Evolutionary conservation across 2,888 invertebrate species (phyloP).

Genomic region (Amaurobius ferox): DNA sequence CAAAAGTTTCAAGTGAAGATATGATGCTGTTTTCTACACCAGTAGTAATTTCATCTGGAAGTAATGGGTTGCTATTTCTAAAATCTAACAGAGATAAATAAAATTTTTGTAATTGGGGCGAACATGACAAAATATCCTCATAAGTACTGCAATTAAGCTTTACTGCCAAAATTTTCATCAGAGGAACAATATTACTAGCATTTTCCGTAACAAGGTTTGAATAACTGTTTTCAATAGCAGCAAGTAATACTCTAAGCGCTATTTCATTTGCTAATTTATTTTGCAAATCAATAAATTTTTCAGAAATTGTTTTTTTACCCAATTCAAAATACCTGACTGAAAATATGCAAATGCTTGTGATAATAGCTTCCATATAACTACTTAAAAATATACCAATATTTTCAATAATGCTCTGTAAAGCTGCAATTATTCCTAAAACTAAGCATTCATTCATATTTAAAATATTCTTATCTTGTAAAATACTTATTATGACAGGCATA

Average conservation of each 20-base stretch:
- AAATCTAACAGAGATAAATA: constrained; percentile 82
- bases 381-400: constrained; percentile 89
- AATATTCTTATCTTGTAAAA: constrained; percentile 35
- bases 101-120: constrained; percentile 85
- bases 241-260: constrained; percentile 61
- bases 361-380: constrained; percentile 82
- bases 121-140: constrained; percentile 82
- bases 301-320: constrained; percentile 53
- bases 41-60: constrained; percentile 11
- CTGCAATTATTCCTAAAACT: constrained; percentile 86
- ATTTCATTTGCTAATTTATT: constrained; percentile 57
- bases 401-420: constrained; percentile 88
- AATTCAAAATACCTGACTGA: constrained; percentile 24
- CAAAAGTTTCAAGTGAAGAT: constrained; percentile 86
- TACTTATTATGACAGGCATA: constrained; percentile 81
- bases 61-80: constrained; percentile 67
- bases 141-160: constrained; percentile 82
- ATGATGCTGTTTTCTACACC: constrained; percentile 81
- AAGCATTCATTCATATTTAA: constrained; percentile 76
- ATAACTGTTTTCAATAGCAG: constrained; percentile 61
- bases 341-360: constrained; percentile 66
- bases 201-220: not conserved
- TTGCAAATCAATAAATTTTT: constrained; percentile 75
- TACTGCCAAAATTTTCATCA: constrained; percentile 88
- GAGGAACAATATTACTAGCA: constrained; percentile 79